These are phyloP conservation scores for Puma concolor DNA, from an alignment of 2,113 vertebrate species.

Conservation along the genomic window DNA sequence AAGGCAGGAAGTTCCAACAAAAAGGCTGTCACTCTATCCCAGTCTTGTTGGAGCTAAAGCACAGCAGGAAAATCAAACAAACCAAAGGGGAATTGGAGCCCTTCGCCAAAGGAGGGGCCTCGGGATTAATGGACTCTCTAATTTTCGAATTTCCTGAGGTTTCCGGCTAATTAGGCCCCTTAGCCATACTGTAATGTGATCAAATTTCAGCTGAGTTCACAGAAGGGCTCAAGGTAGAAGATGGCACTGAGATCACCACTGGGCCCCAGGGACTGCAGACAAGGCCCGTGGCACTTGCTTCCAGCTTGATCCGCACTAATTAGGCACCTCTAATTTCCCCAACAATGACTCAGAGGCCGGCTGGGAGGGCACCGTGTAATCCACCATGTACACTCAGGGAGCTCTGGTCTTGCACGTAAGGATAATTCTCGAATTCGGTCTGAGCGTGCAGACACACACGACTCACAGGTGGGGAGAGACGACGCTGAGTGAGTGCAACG, in stretches of 20 bases:
- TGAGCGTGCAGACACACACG: accelerated
- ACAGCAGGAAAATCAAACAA: conserved; percentile 25
- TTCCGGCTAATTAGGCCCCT: conserved; percentile 67
- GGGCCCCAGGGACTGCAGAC: conserved; percentile 1
- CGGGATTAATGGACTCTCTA: conserved; percentile 55
- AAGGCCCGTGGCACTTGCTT: background rate
- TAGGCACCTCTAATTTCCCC: conserved; percentile 45
- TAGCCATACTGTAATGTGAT: conserved; percentile 57
- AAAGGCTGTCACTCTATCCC: conserved; percentile 26
- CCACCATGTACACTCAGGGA: accelerated
- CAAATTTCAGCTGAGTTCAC: conserved; percentile 62
- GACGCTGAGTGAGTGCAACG: background rate
- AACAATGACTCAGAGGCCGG: background rate
- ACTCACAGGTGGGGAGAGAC: background rate
- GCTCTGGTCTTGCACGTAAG: background rate
- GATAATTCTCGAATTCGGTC: background rate
- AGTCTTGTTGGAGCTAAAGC: background rate
- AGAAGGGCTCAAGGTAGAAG: background rate
- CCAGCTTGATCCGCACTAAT: conserved; percentile 28
- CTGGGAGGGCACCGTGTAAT: background rate
- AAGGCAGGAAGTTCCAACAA: conserved; percentile 24
- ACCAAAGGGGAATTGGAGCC: conserved; percentile 43
- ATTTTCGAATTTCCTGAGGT: conserved; percentile 68
- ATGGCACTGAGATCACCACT: background rate
- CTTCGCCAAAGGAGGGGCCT: conserved; percentile 5